phyloP scores from a whole-genome alignment of 2,888 invertebrate genomes.

The Diabrotica balteata region DNA sequence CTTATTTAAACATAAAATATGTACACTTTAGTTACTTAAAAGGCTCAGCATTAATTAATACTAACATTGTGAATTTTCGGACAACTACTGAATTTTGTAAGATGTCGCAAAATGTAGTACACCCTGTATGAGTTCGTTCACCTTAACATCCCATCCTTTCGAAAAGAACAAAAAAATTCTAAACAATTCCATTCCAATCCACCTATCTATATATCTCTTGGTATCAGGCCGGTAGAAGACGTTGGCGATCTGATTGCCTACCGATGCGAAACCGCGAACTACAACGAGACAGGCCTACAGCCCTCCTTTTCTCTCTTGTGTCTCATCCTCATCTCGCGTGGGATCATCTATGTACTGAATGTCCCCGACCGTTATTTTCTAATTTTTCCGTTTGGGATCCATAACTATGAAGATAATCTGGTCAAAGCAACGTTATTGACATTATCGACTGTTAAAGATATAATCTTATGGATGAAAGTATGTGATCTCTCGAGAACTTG shows the following conservation, averaged over 20 bases:
- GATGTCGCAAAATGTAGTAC: not conserved
- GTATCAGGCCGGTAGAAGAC: conserved; percentile 10
- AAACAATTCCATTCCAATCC: conserved; percentile 10
- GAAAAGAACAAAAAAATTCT: conserved; percentile 6
- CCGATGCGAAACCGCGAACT: conserved; percentile 20
- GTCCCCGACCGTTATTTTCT: not conserved
- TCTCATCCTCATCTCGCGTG: conserved; percentile 8
- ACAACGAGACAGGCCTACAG: conserved; percentile 8
- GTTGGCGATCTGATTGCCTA: conserved; percentile 22
- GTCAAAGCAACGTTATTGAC: too few relatives aligned
- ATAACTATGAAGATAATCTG: too few relatives aligned
- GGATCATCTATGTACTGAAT: conserved; percentile 1
- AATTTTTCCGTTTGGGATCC: too few relatives aligned
- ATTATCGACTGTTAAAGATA: too few relatives aligned
- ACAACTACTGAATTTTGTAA: too few relatives aligned
- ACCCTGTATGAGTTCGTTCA: conserved; percentile 10
- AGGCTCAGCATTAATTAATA: too few relatives aligned
- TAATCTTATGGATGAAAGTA: too few relatives aligned
- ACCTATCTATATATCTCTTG: conserved; percentile 11
- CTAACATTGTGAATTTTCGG: too few relatives aligned
- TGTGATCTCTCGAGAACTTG: too few relatives aligned
- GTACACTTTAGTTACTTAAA: too few relatives aligned
- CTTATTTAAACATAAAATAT: too few relatives aligned
- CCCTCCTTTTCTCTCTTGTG: conserved; percentile 2
- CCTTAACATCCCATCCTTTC: conserved; percentile 6